Evolutionary conservation across 1,140 invertebrate species (phyloP).

Genomic region (Stratiolaelaps scimitus): DNA sequence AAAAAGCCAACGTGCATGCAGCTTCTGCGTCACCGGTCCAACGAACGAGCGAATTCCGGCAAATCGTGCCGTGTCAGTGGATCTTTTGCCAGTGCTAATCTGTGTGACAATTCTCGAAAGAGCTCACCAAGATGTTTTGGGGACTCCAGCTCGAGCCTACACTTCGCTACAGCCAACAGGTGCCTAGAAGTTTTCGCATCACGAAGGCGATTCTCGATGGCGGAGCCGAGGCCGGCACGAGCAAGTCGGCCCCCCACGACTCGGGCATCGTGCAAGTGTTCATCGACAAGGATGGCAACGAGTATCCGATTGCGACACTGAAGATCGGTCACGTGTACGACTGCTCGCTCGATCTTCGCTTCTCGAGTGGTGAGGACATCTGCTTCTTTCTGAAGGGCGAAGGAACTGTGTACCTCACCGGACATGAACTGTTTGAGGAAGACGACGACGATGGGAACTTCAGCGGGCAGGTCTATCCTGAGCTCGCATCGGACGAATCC

Average conservation of each 20-base stretch:
- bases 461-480: background rate
- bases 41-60: too few relatives aligned
- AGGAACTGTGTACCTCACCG: conserved; percentile 10
- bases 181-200: conserved; percentile 10
- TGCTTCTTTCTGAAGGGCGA: conserved; percentile 21
- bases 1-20: too few relatives aligned
- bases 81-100: too few relatives aligned
- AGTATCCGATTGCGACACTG: conserved; percentile 12
- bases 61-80: too few relatives aligned
- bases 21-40: too few relatives aligned
- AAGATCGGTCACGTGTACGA: conserved; percentile 12
- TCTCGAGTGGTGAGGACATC: conserved; percentile 6
- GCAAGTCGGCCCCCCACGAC: background rate
- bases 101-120: background rate
- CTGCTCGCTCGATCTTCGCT: conserved; percentile 10
- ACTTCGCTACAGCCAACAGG: conserved; percentile 25
- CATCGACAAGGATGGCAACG: conserved; percentile 1
- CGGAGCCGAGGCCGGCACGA: background rate
- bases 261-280: conserved; percentile 9
- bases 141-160: conserved; percentile 14
- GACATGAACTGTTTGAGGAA: background rate
- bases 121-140: conserved; percentile 21
- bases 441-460: background rate
- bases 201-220: conserved; percentile 9
- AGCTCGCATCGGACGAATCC: too few relatives aligned